Evolutionary conservation across 2,888 invertebrate genomes (phyloP), one percentile per base, ranked within the genome.

Genomic region (Parnassius smintheus): DNA sequence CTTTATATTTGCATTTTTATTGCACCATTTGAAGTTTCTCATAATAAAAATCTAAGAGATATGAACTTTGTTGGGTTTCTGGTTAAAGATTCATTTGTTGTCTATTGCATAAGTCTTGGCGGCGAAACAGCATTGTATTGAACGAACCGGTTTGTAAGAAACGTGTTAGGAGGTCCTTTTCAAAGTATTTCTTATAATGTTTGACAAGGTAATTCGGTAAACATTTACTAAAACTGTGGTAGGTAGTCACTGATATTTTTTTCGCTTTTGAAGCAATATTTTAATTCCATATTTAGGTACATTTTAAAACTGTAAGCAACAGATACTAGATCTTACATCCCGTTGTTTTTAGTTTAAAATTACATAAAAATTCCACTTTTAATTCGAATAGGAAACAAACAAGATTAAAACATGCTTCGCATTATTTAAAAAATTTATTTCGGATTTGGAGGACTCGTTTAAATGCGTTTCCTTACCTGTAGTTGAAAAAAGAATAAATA

Each of bases 141-240:
- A 77, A 68, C 81, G 81, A 87, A 91, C 91, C 91, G 91, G 91
- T 91, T 91, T 85, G 72, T 68, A 78, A 80, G 83, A 87, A 89
- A 88, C 90, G 85, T 88, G 89, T 90, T 88, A 88, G 88, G 86
- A 86, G 88, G 88, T 87, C 86, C 81, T 85, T 82, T 72, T 79
- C 77, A 74, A 75, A 56, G 75, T 75, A 73, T 65, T 56, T 68
- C 56, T 65, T 63, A 61, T 60, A 62, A 55, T 42, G 41, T 63
- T 46, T 52, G 52, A 56, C 44, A 55, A 3, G 35, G 35, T 61
- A 9, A 61, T 46, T 46, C 53, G 11, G 10, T 10, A 18, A 44
- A 18, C 13, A 44, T 49, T 49, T 8, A 8, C 13, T 13, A 13
- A 49, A 49, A 49, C 9, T 49, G n/a, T 12, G 13, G 2, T 4